Evolutionary conservation across 1,140 invertebrate genomes (phyloP).

Genomic region (Scaptomyza pallida): DNA sequence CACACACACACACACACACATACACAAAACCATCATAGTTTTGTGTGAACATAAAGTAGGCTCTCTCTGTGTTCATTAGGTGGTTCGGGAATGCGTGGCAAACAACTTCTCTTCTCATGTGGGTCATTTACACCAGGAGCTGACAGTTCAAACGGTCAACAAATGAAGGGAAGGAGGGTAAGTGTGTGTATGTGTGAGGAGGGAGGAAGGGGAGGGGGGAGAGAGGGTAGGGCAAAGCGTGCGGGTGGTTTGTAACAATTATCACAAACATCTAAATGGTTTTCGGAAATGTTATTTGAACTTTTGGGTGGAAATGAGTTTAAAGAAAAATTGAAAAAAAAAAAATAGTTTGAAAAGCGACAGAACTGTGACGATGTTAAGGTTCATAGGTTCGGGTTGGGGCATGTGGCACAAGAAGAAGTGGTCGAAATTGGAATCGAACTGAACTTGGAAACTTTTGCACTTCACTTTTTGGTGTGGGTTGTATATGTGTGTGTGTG

Average conservation of each 20-base stretch:
- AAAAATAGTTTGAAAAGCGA: slow-evolving; percentile 26
- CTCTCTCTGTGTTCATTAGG: slow-evolving; percentile 38
- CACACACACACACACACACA: not conserved
- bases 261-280: slow-evolving; percentile 73
- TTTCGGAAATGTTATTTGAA: slow-evolving; percentile 75
- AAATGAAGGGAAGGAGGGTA: not conserved
- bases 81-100: slow-evolving; percentile 45
- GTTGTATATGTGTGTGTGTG: slow-evolving; percentile 3
- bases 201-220: not conserved
- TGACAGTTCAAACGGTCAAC: slow-evolving; percentile 2
- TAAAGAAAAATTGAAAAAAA: slow-evolving; percentile 8
- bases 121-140: slow-evolving; percentile 45
- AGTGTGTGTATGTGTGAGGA: not conserved
- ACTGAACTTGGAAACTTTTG: slow-evolving; percentile 42
- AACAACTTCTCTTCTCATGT: slow-evolving; percentile 38
- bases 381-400: not conserved
- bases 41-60: slow-evolving; percentile 35
- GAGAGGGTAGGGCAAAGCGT: not conserved
- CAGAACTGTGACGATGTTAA: slow-evolving; percentile 26
- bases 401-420: not conserved
- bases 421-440: slow-evolving; percentile 9
- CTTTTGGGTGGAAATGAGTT: slow-evolving; percentile 61
- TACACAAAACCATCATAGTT: slow-evolving; percentile 51
- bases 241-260: slow-evolving; percentile 47
- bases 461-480: not conserved